Percentiles rank a stretch among this genome's conserved stretches.
Evolutionary conservation across 1,140 invertebrate genomes (phyloP).

Genomic region (Pogonomyrmex californicus): DNA sequence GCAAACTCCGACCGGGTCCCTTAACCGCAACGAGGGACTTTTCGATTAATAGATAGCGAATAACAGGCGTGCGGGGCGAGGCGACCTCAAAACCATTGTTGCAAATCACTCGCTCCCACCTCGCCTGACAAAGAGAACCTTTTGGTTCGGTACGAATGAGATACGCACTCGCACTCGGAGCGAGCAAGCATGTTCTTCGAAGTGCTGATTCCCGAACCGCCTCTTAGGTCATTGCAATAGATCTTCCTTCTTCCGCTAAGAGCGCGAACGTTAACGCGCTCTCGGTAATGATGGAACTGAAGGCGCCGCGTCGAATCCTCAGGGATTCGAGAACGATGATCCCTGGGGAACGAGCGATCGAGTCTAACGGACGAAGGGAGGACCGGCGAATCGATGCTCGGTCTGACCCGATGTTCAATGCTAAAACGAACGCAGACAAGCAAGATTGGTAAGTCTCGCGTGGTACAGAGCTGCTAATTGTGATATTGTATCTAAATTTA

Average conservation of each 20-base stretch:
- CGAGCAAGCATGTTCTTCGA: slow-evolving; percentile 48
- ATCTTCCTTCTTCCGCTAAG: slow-evolving; percentile 71
- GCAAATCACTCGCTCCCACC: slow-evolving; percentile 64
- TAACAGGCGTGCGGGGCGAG: slow-evolving; percentile 68
- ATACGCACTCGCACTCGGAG: slow-evolving; percentile 28
- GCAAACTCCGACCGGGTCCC: slow-evolving; percentile 74
- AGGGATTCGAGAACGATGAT: not conserved
- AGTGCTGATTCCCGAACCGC: slow-evolving; percentile 70
- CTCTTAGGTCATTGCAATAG: slow-evolving; percentile 73
- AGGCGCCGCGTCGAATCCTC: not conserved
- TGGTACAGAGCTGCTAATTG: slow-evolving; percentile 80
- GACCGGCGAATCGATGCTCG: slow-evolving; percentile 50
- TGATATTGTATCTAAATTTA: slow-evolving; percentile 84
- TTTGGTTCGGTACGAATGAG: slow-evolving; percentile 58
- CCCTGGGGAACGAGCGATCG: slow-evolving; percentile 15
- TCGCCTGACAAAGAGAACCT: slow-evolving; percentile 55
- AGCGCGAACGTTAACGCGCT: slow-evolving; percentile 28
- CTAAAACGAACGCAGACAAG: slow-evolving; percentile 60
- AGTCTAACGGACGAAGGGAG: slow-evolving; percentile 53
- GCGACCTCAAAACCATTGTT: slow-evolving; percentile 58
- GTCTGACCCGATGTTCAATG: slow-evolving; percentile 64
- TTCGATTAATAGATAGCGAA: slow-evolving; percentile 76
- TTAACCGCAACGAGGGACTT: slow-evolving; percentile 62
- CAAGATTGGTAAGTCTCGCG: slow-evolving; percentile 62
- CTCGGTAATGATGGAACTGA: slow-evolving; percentile 36